A percentile compares a stretch with the other conserved stretches of the same genome.
Conservation (phyloP, 1,140 invertebrate genomes). For the Tetramorium parvispinum region DNA sequence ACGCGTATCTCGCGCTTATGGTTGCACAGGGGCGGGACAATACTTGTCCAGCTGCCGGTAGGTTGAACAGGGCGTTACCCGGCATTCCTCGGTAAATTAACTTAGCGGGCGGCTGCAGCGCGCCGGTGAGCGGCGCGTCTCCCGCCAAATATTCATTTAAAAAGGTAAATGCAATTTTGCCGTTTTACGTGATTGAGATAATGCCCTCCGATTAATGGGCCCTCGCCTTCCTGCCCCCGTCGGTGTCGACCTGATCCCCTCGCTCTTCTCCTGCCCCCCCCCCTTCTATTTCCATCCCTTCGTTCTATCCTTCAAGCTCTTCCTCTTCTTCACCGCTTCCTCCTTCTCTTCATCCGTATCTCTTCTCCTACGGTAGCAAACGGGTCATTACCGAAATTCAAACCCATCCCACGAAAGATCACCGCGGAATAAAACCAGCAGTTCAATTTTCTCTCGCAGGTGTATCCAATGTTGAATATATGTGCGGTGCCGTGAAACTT, state of each 20-base stretch:
- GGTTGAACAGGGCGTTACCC: constrained; percentile 84
- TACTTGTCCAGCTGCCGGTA: constrained; percentile 77
- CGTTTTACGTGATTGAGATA: constrained; percentile 87
- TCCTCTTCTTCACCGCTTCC: constrained; percentile 43
- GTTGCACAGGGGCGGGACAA: constrained; percentile 73
- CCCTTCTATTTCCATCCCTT: background rate
- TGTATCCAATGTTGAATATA: constrained; percentile 46
- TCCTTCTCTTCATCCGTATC: constrained; percentile 52
- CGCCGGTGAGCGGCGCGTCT: constrained; percentile 72
- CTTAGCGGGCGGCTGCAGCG: constrained; percentile 83
- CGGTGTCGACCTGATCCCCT: constrained; percentile 51
- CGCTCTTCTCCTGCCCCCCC: constrained; percentile 30
- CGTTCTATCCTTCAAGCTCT: constrained; percentile 52
- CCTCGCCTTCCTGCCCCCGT: constrained; percentile 51
- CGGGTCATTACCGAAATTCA: constrained; percentile 83
- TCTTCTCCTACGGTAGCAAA: constrained; percentile 80
- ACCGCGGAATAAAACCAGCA: constrained; percentile 60
- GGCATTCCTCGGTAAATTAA: constrained; percentile 86
- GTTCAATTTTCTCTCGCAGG: constrained; percentile 68
- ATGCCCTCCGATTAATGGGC: constrained; percentile 85
- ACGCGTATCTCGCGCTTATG: constrained; percentile 61
- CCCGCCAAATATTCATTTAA: constrained; percentile 86
- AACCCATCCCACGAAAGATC: constrained; percentile 74
- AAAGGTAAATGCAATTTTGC: constrained; percentile 87
- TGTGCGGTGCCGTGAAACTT: constrained; percentile 15